Conservation (phyloP, 2,113 vertebrate species). For the Gallinago undulata region DNA sequence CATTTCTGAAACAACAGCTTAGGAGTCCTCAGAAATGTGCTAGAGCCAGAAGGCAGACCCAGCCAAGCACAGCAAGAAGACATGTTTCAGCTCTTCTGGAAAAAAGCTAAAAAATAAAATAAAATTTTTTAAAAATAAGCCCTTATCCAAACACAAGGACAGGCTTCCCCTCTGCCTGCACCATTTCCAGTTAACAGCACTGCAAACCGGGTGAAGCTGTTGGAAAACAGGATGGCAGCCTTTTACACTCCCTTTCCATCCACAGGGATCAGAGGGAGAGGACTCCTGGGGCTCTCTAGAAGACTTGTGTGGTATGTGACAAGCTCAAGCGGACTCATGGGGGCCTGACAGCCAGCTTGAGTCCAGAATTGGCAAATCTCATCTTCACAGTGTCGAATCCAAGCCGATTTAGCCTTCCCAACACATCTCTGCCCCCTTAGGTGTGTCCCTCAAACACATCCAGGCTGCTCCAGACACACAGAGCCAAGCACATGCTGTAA, state of each 20-base stretch:
- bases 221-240: not conserved
- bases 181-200: not conserved
- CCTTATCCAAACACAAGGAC: not conserved
- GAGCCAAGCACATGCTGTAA: not conserved
- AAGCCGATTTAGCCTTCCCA: not conserved
- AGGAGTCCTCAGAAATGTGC: not conserved
- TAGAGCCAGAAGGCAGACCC: not conserved
- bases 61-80: not conserved
- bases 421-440: not conserved
- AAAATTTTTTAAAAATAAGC: not conserved
- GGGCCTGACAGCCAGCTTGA: not conserved
- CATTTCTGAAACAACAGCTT: not conserved
- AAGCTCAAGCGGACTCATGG: not conserved
- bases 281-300: not conserved
- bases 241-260: not conserved
- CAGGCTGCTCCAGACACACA: not conserved
- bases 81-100: not conserved
- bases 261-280: not conserved
- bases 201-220: not conserved
- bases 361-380: not conserved
- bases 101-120: not conserved
- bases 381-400: not conserved
- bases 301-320: accelerated
- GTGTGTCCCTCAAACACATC: not conserved
- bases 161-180: not conserved